A percentile compares a stretch with the other conserved stretches of the same genome.
Conservation (phyloP, 2,888 invertebrate genomes). For the Galerucella pusilla region DNA sequence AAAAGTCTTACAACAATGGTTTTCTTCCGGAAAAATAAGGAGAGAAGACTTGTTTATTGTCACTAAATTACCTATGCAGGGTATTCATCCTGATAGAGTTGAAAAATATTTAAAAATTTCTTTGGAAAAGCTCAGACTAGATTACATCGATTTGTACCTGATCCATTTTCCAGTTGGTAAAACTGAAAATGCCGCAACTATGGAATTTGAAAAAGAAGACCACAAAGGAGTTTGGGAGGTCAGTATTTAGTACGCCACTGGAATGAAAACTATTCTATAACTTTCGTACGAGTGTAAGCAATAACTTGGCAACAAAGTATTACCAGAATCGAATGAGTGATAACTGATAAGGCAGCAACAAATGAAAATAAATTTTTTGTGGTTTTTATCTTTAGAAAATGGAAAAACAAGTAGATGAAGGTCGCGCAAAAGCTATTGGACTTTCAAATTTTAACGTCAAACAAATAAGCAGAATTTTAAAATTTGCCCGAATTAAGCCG, state of each 20-base stretch:
- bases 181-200: background rate
- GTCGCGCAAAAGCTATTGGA: slow-evolving; percentile 80
- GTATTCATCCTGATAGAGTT: slow-evolving; percentile 68
- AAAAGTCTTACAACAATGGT: slow-evolving; percentile 75
- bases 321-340: too few relatives aligned
- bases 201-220: slow-evolving; percentile 55
- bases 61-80: slow-evolving; percentile 78
- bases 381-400: slow-evolving; percentile 65
- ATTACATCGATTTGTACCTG: slow-evolving; percentile 54
- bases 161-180: slow-evolving; percentile 51
- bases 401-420: slow-evolving; percentile 73
- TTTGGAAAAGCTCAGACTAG: slow-evolving; percentile 49
- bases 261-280: too few relatives aligned
- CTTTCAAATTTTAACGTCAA: slow-evolving; percentile 81
- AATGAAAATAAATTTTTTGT: background rate
- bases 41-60: slow-evolving; percentile 84
- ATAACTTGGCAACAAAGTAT: too few relatives aligned
- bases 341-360: too few relatives aligned
- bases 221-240: slow-evolving; percentile 47
- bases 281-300: too few relatives aligned
- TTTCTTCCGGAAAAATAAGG: slow-evolving; percentile 73
- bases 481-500: slow-evolving; percentile 70
- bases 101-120: slow-evolving; percentile 50
- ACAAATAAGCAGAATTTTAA: slow-evolving; percentile 75
- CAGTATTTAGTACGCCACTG: background rate